phyloP scores from a whole-genome alignment of 2,888 invertebrate genomes.

The Phalangium opilio region DNA sequence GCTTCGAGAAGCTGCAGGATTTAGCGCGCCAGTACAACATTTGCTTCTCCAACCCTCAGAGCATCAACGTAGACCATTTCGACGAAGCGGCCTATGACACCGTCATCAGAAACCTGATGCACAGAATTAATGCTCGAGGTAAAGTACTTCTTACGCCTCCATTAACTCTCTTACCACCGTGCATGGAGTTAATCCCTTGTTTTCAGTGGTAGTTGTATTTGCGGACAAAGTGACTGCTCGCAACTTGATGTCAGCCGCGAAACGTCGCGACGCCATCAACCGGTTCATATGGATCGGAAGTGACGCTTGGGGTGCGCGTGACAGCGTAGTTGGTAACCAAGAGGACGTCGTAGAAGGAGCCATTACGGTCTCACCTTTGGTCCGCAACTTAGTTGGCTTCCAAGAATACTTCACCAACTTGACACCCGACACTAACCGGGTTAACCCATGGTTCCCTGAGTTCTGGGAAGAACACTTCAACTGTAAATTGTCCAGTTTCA shows the following conservation, averaged over 20 bases:
- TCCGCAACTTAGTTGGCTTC: conserved; percentile 34
- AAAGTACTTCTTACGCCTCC: conserved; percentile 6
- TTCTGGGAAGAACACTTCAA: conserved; percentile 37
- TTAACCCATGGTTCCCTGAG: conserved; percentile 40
- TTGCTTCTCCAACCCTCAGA: conserved; percentile 38
- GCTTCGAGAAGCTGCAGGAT: conserved; percentile 34
- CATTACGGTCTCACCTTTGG: conserved; percentile 39
- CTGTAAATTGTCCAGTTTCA: conserved; percentile 21
- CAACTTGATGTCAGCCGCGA: conserved; percentile 35
- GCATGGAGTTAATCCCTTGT: neutral
- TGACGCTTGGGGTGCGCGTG: conserved; percentile 37
- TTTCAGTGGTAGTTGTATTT: conserved; percentile 38
- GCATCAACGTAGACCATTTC: conserved; percentile 34
- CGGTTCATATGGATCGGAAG: conserved; percentile 40
- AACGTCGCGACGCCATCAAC: conserved; percentile 24
- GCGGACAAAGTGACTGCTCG: conserved; percentile 35
- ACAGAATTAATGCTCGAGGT: conserved; percentile 37
- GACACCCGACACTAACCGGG: conserved; percentile 25
- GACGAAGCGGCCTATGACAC: conserved; percentile 32
- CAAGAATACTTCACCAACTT: conserved; percentile 37
- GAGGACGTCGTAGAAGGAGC: conserved; percentile 36
- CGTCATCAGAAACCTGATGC: conserved; percentile 32
- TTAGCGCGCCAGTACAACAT: conserved; percentile 35
- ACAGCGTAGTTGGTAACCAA: conserved; percentile 23
- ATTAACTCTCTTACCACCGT: neutral